Evolutionary conservation across 2,888 invertebrate species (phyloP).

Genomic region (Stenolophus ochropezus): DNA sequence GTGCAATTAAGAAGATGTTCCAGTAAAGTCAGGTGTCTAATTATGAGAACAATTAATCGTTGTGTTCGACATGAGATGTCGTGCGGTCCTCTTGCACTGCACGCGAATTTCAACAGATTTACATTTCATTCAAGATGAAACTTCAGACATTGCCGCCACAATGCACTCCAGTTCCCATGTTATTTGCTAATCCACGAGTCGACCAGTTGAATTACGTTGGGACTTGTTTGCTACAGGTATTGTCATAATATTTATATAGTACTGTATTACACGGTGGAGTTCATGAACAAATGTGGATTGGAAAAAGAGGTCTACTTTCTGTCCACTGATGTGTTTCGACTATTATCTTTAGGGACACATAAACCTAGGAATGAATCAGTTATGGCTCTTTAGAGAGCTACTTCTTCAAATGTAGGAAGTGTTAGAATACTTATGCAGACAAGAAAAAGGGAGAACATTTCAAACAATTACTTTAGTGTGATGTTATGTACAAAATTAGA

Average conservation of each 20-base stretch:
- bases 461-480: too few species aligned
- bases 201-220: not conserved
- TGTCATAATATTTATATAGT: not conserved
- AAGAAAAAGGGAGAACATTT: too few species aligned
- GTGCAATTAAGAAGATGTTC: slow-evolving; percentile 3
- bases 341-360: too few species aligned
- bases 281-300: too few species aligned
- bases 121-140: slow-evolving; percentile 22
- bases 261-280: too few species aligned
- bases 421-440: too few species aligned
- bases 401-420: too few species aligned
- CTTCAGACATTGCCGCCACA: slow-evolving; percentile 13
- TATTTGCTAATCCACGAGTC: slow-evolving; percentile 27
- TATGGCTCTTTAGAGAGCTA: too few species aligned
- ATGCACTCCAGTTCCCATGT: slow-evolving; percentile 39
- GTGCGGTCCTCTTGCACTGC: slow-evolving; percentile 6
- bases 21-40: not conserved
- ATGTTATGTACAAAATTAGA: too few species aligned
- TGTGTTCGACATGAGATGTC: slow-evolving; percentile 19
- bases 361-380: too few species aligned
- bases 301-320: too few species aligned
- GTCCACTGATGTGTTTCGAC: too few species aligned
- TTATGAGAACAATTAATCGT: slow-evolving; percentile 15
- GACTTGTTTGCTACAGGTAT: not conserved
- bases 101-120: slow-evolving; percentile 36